Base-by-base conservation (phyloP, 2,113 vertebrate genomes). In the Cavia porcellus region DNA sequence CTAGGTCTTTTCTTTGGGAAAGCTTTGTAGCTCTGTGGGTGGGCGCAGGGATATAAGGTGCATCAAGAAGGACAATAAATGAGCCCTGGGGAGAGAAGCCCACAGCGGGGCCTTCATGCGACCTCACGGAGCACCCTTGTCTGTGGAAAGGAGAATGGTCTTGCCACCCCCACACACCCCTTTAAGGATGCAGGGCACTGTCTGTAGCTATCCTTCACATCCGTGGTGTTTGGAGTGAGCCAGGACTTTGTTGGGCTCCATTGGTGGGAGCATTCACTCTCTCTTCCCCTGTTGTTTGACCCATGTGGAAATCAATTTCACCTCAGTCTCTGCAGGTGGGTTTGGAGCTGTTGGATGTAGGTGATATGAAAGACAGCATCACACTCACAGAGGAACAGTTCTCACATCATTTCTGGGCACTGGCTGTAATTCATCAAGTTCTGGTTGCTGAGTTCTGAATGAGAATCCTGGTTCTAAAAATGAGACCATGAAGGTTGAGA, bases 11-110 rank as follows among this genome's bases (percentile, higher is more conserved):
- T 62, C 22, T 38, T 75, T 57, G 64, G 62, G 38, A 14, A 88
- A 74, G 13, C 24, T 66, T 59, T 20, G 20, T 0, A 15, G 52
- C 9, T 50, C 9, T 0, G 0, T 28, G 15, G 35, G 45, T n/a
- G 1, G 7, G n/a, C 19, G 15, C 1, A 1, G 5, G 28, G 13
- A 9, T 6, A 19, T 10, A 12, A 5, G 2, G 20, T 0, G 13
- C 17, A 35, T 66, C n/a, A 5, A 57, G 24, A 45, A 52, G 50
- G 0, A 12, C 3, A 5, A 1, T 8, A 9, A 35, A 7, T 55
- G 22, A 2, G 52, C 0, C 10, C 70, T 32, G 12, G 20, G 4
- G 19, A 13, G 32, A 14, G 38, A 59, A 62, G n/a, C 7, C 35
- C 30, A 9, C 20, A 24, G 42, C 0, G 3, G 15, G 32, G 4